These are phyloP conservation scores for Achroia grisella DNA, from an alignment of 1,140 invertebrate genomes.

Conservation along the genomic window DNA sequence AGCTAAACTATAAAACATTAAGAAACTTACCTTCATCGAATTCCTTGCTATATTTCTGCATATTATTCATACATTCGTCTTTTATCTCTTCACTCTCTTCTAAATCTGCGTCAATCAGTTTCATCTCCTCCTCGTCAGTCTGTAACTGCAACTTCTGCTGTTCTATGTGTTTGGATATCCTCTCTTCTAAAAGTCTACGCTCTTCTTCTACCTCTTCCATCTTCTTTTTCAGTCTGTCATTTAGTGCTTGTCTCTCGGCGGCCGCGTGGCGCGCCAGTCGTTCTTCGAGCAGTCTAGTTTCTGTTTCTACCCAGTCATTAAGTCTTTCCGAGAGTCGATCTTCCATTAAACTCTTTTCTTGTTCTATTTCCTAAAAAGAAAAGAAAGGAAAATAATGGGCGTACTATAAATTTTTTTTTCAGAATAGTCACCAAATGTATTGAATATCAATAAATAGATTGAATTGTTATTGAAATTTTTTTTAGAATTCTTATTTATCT, in stretches of 20 bases:
- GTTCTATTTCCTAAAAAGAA: conserved; percentile 20
- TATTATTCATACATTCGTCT: conserved; percentile 9
- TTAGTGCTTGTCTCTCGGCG: conserved; percentile 21
- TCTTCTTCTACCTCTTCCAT: conserved; percentile 23
- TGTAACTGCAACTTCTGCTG: conserved; percentile 22
- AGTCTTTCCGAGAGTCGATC: conserved; percentile 23
- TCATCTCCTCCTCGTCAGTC: conserved; percentile 14
- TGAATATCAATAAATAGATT: no score
- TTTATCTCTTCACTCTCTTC: conserved; percentile 11
- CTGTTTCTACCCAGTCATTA: conserved; percentile 25
- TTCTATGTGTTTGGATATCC: conserved; percentile 12
- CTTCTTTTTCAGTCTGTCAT: conserved; percentile 22
- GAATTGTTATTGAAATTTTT: no score
- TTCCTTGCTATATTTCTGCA: conserved; percentile 22
- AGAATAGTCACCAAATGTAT: no score
- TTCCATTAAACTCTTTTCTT: conserved; percentile 26
- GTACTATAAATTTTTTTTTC: no score
- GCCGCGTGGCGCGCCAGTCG: conserved; percentile 23
- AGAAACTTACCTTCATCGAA: conserved; percentile 29
- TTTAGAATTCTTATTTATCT: no score
- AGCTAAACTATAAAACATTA: no score
- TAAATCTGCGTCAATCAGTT: conserved; percentile 12
- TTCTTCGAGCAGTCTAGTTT: conserved; percentile 29
- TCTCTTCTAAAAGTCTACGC: conserved; percentile 22
- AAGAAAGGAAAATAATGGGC: no score